Base-by-base conservation (phyloP, 2,113 vertebrate species). In the Oplegnathus fasciatus region DNA sequence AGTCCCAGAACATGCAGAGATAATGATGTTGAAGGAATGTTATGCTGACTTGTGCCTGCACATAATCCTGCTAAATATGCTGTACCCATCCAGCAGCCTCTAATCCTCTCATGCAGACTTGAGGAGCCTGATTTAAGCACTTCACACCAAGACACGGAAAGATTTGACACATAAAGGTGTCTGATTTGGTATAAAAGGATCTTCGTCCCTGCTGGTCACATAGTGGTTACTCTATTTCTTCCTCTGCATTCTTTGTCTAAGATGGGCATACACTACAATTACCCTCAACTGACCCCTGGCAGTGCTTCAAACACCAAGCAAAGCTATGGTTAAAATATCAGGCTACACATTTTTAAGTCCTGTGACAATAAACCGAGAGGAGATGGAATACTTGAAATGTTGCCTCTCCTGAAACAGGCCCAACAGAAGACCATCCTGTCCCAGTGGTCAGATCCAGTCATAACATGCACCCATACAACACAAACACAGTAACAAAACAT, bases 31-130 rank as follows among this genome's bases (percentile, higher is more conserved):
- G 60, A 78, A 88, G 74, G 86, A 92, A 94, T 92, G 89, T 85
- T 89, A 78, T 82, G 57, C 82, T 89, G 88, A 86, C 78, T 89
- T 91, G 80, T 81, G 71, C 61, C 90, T 86, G 79, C 30, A 79
- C 77, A 80, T 94, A 94, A 94, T 93, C 91, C 87, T 82, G 66
- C 83, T 84, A 94, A 93, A 94, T 89, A 94, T 92, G 91, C 86
- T 84, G 86, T 60, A 44, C 75, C 89, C 72, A 83, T 93, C 85
- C 72, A 89, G 79, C 75, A 87, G 88, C 67, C 82, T 80, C 65
- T 91, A 93, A 93, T 89, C 92, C 89, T 75, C 79, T 86, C 77
- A 79, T 61, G 82, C 66, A 74, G 74, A 85, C 71, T 71, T 28
- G 50, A 82, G 85, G 80, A 81, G 78, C 77, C 72, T 30, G 44